Conservation (phyloP, 2,113 vertebrate species). For the Oncorhynchus gorbuscha region DNA sequence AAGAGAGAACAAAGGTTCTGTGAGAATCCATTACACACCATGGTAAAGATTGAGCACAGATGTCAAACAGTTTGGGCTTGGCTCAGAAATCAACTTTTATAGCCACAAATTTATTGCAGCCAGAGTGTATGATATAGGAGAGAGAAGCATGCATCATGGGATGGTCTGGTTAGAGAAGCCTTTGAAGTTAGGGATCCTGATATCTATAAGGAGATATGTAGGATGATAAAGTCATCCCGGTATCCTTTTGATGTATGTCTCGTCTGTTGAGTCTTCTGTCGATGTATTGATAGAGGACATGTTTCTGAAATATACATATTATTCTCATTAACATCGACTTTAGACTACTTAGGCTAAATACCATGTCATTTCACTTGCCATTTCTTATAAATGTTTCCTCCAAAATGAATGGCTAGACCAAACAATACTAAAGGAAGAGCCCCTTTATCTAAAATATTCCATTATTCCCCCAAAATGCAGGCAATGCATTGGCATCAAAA, state of each 20-base stretch:
- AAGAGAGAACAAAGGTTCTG: conserved; percentile 65
- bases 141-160: conserved; percentile 32
- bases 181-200: conserved; percentile 55
- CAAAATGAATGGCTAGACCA: not conserved
- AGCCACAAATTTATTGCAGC: conserved; percentile 61
- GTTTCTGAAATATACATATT: too few species aligned
- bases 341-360: too few species aligned
- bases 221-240: conserved; percentile 11
- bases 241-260: conserved; percentile 12
- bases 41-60: conserved; percentile 69
- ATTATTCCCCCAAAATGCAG: not conserved
- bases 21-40: conserved; percentile 57
- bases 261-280: not conserved
- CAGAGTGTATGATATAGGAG: conserved; percentile 62
- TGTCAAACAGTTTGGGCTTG: conserved; percentile 56
- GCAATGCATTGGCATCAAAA: not conserved
- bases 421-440: not conserved
- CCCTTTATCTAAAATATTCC: not conserved
- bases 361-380: too few species aligned
- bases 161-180: conserved; percentile 28
- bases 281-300: not conserved
- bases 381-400: not conserved
- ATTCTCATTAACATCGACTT: too few species aligned
- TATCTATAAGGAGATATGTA: conserved; percentile 11
- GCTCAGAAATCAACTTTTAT: conserved; percentile 59